Evolutionary conservation across 1,140 invertebrate species (phyloP).

Genomic region (Bombyx mori): ASM3026992v2 NC_085116.1:7694001-7694500

Average conservation of each 20-base stretch:
- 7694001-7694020: slow-evolving; percentile 54
- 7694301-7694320: slow-evolving; percentile 48
- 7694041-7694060: slow-evolving; percentile 41
- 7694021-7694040: slow-evolving; percentile 47
- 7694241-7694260: slow-evolving; percentile 36
- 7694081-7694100: slow-evolving; percentile 38
- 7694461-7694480: slow-evolving; percentile 61
- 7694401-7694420: slow-evolving; percentile 38
- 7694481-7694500: slow-evolving; percentile 62
- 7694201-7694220: slow-evolving; percentile 19
- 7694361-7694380: slow-evolving; percentile 43
- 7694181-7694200: not conserved
- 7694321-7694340: slow-evolving; percentile 39
- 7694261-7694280: slow-evolving; percentile 46
- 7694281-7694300: slow-evolving; percentile 37
- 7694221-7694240: slow-evolving; percentile 32
- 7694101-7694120: slow-evolving; percentile 45
- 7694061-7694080: slow-evolving; percentile 45
- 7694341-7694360: slow-evolving; percentile 38
- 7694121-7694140: slow-evolving; percentile 41
- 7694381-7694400: slow-evolving; percentile 36
- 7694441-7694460: slow-evolving; percentile 65
- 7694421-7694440: slow-evolving; percentile 52
- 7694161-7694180: not conserved
- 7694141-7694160: not conserved